These are phyloP conservation scores for Semibalanus balanoides DNA, from an alignment of 1,140 invertebrate species.

Conservation along the genomic window DNA sequence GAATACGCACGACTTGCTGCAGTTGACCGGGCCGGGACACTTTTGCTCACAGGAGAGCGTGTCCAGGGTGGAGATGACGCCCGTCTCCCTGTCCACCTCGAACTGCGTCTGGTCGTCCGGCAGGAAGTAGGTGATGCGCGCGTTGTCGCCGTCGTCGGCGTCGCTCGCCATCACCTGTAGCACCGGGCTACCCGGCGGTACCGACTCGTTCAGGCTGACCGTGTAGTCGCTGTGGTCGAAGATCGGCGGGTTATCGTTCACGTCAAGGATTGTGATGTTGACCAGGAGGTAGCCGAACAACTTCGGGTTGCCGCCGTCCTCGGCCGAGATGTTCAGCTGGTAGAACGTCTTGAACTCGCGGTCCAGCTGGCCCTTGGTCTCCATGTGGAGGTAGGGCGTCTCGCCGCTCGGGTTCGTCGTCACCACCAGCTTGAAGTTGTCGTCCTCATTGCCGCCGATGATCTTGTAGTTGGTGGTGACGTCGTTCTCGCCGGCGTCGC, in stretches of 20 bases:
- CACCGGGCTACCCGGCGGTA: slow-evolving; percentile 67
- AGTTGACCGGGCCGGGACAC: slow-evolving; percentile 51
- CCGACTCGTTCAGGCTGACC: slow-evolving; percentile 80
- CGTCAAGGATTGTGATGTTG: slow-evolving; percentile 80
- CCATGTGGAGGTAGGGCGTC: slow-evolving; percentile 73
- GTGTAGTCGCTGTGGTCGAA: slow-evolving; percentile 86
- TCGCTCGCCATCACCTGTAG: slow-evolving; percentile 82
- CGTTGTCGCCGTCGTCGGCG: slow-evolving; percentile 78
- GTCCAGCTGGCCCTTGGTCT: slow-evolving; percentile 77
- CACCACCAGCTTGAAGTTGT: slow-evolving; percentile 69
- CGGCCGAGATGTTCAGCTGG: slow-evolving; percentile 71
- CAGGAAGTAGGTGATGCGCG: slow-evolving; percentile 78
- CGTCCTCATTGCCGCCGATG: slow-evolving; percentile 68
- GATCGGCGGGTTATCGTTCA: slow-evolving; percentile 88
- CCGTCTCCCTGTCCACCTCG: slow-evolving; percentile 72
- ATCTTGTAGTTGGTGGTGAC: slow-evolving; percentile 75
- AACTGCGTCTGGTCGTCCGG: slow-evolving; percentile 77
- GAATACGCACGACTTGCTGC: slow-evolving; percentile 80
- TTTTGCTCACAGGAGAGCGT: slow-evolving; percentile 39
- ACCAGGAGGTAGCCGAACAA: slow-evolving; percentile 69
- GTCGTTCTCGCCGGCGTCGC: slow-evolving; percentile 68
- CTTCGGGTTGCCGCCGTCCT: slow-evolving; percentile 66
- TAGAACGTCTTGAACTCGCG: slow-evolving; percentile 70
- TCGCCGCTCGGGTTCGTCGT: slow-evolving; percentile 76
- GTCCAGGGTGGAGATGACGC: slow-evolving; percentile 65